phyloP scores from a whole-genome alignment of 2,797 vertebrate genomes.

The Zalophus californianus region DNA sequence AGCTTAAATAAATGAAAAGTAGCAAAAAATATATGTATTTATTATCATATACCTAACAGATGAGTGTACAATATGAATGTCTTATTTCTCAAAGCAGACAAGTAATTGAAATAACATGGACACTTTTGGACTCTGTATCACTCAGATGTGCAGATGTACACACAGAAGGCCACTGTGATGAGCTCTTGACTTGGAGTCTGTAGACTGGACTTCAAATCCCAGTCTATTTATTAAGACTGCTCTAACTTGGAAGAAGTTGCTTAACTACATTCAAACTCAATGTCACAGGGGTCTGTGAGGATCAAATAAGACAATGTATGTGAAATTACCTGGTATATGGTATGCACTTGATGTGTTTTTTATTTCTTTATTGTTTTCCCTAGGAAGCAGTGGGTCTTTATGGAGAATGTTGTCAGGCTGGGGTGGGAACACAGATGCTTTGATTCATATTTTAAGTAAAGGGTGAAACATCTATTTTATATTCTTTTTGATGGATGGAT shows the following conservation, averaged over 20 bases:
- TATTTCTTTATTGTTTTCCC: conserved; percentile 14
- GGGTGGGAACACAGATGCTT: not conserved
- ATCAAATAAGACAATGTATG: not conserved
- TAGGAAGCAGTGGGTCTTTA: not conserved
- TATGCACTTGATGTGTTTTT: not conserved
- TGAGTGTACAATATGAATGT: conserved; percentile 16
- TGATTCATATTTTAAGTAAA: not conserved
- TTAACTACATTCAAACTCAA: not conserved
- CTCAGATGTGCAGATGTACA: not conserved
- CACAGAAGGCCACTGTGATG: not conserved
- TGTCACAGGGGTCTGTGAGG: not conserved
- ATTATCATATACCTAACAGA: not conserved
- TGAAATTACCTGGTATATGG: not conserved
- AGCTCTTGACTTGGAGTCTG: not conserved
- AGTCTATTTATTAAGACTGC: not conserved
- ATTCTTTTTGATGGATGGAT: not conserved
- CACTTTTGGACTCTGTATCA: not conserved
- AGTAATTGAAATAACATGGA: not conserved
- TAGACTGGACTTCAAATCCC: conserved; percentile 14
- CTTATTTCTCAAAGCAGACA: conserved; percentile 14
- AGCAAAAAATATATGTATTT: not conserved
- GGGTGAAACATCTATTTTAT: not conserved
- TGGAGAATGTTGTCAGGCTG: not conserved
- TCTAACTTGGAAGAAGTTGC: not conserved
- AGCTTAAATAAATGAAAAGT: conserved; percentile 7